phyloP scores from a whole-genome alignment of 2,888 invertebrate genomes.

The Metopia argyrocephala region DNA sequence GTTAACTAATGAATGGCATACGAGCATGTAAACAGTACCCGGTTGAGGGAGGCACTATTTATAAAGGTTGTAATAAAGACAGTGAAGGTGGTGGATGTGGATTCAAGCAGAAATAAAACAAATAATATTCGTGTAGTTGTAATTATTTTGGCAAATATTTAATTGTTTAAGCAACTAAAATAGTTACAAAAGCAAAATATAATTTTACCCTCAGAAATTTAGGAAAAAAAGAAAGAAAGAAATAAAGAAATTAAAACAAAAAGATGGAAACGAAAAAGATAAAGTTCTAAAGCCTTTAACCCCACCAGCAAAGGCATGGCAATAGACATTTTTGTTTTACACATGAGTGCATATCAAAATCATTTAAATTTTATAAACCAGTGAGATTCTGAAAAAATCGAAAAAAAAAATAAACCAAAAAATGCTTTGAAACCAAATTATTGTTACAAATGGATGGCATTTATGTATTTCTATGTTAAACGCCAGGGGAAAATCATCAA shows the following conservation, averaged over 20 bases:
- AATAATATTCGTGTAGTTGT: slow-evolving; percentile 36
- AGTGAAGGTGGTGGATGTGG: neutral
- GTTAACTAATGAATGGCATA: slow-evolving; percentile 29
- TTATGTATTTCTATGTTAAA: neutral
- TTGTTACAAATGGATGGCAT: neutral
- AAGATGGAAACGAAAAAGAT: slow-evolving; percentile 18
- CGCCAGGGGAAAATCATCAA: neutral
- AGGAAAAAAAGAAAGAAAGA: neutral
- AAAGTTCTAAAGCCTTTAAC: neutral
- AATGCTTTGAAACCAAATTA: neutral
- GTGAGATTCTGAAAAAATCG: too few relatives aligned
- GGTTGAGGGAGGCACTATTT: neutral
- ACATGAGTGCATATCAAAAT: slow-evolving; percentile 54
- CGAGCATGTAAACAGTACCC: neutral
- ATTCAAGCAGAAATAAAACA: neutral
- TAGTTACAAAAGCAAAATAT: slow-evolving; percentile 12
- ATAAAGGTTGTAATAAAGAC: neutral
- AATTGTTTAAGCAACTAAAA: slow-evolving; percentile 7
- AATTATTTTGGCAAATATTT: slow-evolving; percentile 44
- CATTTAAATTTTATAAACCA: slow-evolving; percentile 16
- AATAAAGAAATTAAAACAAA: slow-evolving; percentile 23
- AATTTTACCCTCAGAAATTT: slow-evolving; percentile 5
- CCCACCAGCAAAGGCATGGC: neutral
- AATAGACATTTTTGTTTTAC: slow-evolving; percentile 19
- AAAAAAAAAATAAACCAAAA: too few relatives aligned